phyloP scores from a whole-genome alignment of 2,797 vertebrate genomes.

The Gastrophryne carolinensis region DNA sequence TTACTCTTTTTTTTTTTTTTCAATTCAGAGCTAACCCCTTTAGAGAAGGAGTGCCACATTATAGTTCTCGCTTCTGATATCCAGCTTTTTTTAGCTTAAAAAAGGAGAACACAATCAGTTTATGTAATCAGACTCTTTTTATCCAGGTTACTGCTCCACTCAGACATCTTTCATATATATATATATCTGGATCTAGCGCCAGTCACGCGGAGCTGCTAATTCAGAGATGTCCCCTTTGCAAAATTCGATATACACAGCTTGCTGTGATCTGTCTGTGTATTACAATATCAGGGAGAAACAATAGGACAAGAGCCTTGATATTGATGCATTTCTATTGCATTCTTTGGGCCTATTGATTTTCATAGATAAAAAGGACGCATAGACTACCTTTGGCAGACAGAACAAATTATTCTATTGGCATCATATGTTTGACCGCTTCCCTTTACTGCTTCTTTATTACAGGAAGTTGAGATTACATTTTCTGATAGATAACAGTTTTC shows the following conservation, averaged over 20 bases:
- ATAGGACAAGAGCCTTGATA: slow-evolving; percentile 15
- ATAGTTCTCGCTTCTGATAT: background rate
- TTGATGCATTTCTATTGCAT: slow-evolving; percentile 26
- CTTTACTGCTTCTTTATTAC: slow-evolving; percentile 10
- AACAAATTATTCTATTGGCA: slow-evolving; percentile 27
- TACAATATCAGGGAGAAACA: slow-evolving; percentile 14
- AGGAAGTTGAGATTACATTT: background rate
- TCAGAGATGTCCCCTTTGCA: slow-evolving; percentile 17
- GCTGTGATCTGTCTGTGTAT: slow-evolving; percentile 16
- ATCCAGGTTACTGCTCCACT: background rate
- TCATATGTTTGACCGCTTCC: slow-evolving; percentile 14
- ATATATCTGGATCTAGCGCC: slow-evolving; percentile 5
- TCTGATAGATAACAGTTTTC: slow-evolving; percentile 18
- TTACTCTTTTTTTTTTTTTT: slow-evolving; percentile 13
- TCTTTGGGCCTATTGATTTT: slow-evolving; percentile 38
- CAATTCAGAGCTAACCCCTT: slow-evolving; percentile 20
- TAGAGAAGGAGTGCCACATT: background rate
- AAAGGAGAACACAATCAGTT: slow-evolving; percentile 8
- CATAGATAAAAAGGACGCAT: slow-evolving; percentile 24
- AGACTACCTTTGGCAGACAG: slow-evolving; percentile 18
- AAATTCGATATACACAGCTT: background rate
- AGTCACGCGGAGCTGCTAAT: background rate
- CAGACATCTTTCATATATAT: slow-evolving; percentile 19
- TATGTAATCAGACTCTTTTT: background rate
- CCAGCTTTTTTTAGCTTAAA: background rate